Conservation (phyloP, 2,888 invertebrate species). For the Drosophila neoperkinsi region DNA sequence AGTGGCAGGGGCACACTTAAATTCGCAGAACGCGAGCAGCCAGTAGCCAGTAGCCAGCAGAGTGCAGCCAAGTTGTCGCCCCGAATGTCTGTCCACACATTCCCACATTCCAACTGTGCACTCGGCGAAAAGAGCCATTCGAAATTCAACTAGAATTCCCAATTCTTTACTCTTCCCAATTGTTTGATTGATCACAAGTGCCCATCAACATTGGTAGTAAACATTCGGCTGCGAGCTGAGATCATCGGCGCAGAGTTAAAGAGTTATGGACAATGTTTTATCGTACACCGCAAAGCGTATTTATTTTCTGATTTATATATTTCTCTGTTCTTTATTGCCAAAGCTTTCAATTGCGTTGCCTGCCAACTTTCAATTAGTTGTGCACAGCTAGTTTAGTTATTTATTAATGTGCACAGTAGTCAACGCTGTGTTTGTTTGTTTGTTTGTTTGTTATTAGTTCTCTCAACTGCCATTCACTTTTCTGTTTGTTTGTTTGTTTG, state of each 20-base stretch:
- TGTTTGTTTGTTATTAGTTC: neutral
- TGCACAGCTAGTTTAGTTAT: conserved; percentile 10
- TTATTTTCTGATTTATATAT: conserved; percentile 1
- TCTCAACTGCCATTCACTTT: no score
- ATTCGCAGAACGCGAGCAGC: neutral
- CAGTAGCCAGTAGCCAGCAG: conserved; percentile 5
- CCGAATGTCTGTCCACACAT: neutral
- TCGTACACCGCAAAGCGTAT: neutral
- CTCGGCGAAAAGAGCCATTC: neutral
- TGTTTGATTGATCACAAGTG: conserved; percentile 38
- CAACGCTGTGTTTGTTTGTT: no score
- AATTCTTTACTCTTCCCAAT: neutral
- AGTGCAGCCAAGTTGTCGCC: conserved; percentile 16
- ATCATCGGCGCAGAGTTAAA: neutral
- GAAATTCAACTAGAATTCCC: neutral
- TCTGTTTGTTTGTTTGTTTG: no score
- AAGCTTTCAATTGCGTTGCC: conserved; percentile 6
- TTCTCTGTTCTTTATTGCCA: neutral
- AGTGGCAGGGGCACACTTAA: conserved; percentile 9
- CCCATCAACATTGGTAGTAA: conserved; percentile 12
- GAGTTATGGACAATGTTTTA: neutral
- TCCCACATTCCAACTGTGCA: conserved; percentile 1
- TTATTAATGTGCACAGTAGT: conserved; percentile 4
- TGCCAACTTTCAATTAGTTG: conserved; percentile 6
- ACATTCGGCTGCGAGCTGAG: conserved; percentile 2